Percentiles rank a stretch among this genome's conserved stretches.
Evolutionary conservation across 2,888 invertebrate species (phyloP).

Genomic region (Perithous albicinctus): DNA sequence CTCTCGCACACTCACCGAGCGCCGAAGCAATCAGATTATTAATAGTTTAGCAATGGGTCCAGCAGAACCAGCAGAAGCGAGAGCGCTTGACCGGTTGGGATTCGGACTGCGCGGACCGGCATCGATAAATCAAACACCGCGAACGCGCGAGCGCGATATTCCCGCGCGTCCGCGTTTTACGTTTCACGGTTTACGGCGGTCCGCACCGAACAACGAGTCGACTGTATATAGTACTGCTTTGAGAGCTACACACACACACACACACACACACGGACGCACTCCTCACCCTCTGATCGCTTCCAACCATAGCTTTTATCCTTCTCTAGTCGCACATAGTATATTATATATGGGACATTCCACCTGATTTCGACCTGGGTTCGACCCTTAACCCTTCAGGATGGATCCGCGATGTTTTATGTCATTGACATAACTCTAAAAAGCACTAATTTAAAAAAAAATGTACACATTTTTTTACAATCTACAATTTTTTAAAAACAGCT

Average conservation of each 20-base stretch:
- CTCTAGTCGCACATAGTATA: not conserved
- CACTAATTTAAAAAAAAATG: no score
- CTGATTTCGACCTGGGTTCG: no score
- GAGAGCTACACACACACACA: not conserved
- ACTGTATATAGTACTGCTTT: not conserved
- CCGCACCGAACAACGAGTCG: slow-evolving; percentile 1
- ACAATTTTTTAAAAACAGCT: not conserved
- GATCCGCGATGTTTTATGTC: not conserved
- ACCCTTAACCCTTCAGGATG: no score
- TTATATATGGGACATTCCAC: no score
- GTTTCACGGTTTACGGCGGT: slow-evolving; percentile 61
- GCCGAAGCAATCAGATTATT: slow-evolving; percentile 69
- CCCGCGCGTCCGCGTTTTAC: slow-evolving; percentile 58
- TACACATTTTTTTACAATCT: no score
- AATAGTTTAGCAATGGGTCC: slow-evolving; percentile 68
- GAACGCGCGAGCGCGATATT: slow-evolving; percentile 34
- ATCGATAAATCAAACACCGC: slow-evolving; percentile 69
- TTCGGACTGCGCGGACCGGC: slow-evolving; percentile 10
- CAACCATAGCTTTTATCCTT: slow-evolving; percentile 3
- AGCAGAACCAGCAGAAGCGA: slow-evolving; percentile 44
- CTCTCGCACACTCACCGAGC: slow-evolving; percentile 37
- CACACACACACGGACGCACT: no score
- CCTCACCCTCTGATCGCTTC: not conserved
- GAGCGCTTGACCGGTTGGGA: slow-evolving; percentile 48
- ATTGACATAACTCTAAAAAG: no score